phyloP scores from a whole-genome alignment of 2,797 vertebrate species.

The Phoebastria nigripes region DNA sequence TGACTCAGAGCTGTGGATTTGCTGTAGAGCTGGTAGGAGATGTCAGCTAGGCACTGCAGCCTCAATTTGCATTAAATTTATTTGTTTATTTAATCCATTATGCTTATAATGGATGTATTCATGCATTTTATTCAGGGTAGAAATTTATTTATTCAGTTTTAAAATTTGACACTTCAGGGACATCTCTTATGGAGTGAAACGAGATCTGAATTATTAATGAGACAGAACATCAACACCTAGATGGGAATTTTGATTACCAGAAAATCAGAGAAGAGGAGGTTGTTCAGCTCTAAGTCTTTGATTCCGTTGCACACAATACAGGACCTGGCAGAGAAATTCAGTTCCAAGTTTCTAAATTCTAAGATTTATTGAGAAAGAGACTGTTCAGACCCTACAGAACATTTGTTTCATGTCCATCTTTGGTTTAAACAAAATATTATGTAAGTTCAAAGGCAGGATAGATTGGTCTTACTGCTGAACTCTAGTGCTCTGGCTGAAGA shows the following conservation, averaged over 20 bases:
- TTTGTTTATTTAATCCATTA: background rate
- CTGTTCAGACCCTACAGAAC: background rate
- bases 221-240: background rate
- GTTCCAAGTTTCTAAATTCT: background rate
- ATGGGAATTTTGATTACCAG: background rate
- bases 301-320: background rate
- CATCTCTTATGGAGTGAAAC: background rate
- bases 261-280: background rate
- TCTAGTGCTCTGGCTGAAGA: background rate
- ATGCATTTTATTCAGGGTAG: background rate
- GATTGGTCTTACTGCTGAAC: background rate
- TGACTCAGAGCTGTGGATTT: background rate
- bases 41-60: background rate
- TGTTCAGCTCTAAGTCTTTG: background rate
- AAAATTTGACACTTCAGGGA: background rate
- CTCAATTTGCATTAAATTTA: background rate
- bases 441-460: background rate
- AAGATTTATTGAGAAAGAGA: background rate
- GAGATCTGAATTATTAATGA: background rate
- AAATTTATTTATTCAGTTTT: background rate
- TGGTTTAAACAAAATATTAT: background rate
- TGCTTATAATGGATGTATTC: background rate
- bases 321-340: background rate
- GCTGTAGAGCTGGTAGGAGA: background rate
- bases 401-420: background rate